Evolutionary conservation across 2,888 invertebrate genomes (phyloP).

Genomic region (Agrotis clavis): DNA sequence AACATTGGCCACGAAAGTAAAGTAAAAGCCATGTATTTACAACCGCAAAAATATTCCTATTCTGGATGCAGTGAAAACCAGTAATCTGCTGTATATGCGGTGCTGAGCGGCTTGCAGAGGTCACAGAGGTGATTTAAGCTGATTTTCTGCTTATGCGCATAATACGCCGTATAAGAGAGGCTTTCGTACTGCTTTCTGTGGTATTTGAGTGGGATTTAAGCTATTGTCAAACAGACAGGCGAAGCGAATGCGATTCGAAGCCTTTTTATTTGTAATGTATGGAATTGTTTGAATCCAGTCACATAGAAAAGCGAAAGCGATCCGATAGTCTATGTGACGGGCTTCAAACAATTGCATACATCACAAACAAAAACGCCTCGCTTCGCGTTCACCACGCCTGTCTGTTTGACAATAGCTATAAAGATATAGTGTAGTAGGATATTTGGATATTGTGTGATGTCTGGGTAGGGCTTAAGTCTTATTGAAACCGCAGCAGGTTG

Average conservation of each 20-base stretch:
- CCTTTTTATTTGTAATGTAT: too few species aligned
- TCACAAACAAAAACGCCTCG: too few species aligned
- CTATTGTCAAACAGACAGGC: too few species aligned
- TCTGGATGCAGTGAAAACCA: slow-evolving; percentile 49
- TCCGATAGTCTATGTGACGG: too few species aligned
- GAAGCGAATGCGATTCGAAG: too few species aligned
- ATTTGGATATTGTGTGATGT: not conserved
- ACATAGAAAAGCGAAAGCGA: too few species aligned
- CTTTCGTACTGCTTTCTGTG: slow-evolving; percentile 19
- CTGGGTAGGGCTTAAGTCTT: not conserved
- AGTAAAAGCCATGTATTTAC: slow-evolving; percentile 30
- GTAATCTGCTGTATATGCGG: slow-evolving; percentile 61
- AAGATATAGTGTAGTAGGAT: too few species aligned
- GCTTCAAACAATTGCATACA: too few species aligned
- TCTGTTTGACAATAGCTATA: too few species aligned
- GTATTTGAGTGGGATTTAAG: not conserved
- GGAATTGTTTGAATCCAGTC: too few species aligned
- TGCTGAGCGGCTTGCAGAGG: slow-evolving; percentile 55
- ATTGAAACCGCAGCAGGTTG: slow-evolving; percentile 2
- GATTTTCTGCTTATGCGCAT: slow-evolving; percentile 59
- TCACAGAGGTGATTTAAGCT: slow-evolving; percentile 62
- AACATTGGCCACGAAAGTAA: not conserved
- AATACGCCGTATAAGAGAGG: slow-evolving; percentile 49
- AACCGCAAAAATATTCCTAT: slow-evolving; percentile 34
- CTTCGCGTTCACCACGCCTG: too few species aligned